Conservation (phyloP, 2,113 vertebrate genomes). For the Antechinus stuartii region DNA sequence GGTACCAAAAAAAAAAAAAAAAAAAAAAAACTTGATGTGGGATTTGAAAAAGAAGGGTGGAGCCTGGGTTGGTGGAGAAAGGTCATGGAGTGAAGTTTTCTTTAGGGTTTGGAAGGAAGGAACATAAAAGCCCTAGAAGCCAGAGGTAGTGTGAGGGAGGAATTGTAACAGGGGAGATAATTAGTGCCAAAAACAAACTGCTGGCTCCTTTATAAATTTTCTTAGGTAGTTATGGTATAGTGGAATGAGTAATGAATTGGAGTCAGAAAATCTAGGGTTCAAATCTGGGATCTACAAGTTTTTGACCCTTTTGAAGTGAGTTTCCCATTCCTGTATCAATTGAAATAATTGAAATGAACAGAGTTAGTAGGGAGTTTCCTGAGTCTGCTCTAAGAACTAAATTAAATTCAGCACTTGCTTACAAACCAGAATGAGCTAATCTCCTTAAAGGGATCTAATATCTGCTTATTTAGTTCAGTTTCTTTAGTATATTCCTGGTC, state of each 20-base stretch:
- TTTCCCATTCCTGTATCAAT: not conserved
- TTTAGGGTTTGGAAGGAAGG: not conserved
- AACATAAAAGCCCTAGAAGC: not conserved
- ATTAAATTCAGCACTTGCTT: not conserved
- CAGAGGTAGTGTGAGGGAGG: not conserved
- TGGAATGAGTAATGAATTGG: not conserved
- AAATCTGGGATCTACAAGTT: not conserved
- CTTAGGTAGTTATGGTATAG: not conserved
- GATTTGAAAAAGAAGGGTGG: not conserved
- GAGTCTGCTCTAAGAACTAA: not conserved
- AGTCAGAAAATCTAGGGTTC: not conserved
- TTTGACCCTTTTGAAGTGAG: not conserved
- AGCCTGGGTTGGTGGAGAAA: not conserved
- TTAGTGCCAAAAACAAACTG: not conserved
- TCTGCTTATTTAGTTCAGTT: conserved; percentile 32
- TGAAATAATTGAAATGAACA: not conserved
- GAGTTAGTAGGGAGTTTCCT: not conserved
- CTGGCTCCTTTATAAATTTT: not conserved
- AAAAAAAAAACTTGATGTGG: not conserved
- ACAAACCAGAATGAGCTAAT: conserved; percentile 15
- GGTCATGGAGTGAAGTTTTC: not conserved
- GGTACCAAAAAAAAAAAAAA: not conserved
- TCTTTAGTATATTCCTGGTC: not conserved
- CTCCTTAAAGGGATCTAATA: not conserved
- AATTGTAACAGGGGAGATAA: not conserved